Conservation (phyloP, 2,888 invertebrate genomes). For the Drosophila ustulata region DNA sequence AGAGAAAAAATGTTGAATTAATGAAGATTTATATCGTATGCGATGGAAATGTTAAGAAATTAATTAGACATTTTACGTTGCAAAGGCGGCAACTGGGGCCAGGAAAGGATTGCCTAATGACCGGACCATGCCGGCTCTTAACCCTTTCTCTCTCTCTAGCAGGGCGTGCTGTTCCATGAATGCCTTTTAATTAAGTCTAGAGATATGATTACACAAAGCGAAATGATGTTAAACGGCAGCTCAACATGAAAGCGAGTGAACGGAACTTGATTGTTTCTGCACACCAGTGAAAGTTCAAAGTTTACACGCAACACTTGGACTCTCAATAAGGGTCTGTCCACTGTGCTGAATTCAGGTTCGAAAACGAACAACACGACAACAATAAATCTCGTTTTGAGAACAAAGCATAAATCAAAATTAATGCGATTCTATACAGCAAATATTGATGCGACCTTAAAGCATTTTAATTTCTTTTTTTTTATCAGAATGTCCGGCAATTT, state of each 20-base stretch:
- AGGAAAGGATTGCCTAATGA: slow-evolving; percentile 49
- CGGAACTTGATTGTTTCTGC: slow-evolving; percentile 34
- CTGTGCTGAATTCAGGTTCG: not conserved
- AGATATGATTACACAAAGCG: slow-evolving; percentile 55
- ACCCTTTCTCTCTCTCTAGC: not conserved
- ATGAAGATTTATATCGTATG: slow-evolving; percentile 66
- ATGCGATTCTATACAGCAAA: slow-evolving; percentile 5
- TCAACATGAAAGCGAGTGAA: slow-evolving; percentile 45
- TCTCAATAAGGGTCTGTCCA: not conserved
- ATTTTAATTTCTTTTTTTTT: not conserved
- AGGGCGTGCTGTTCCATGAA: slow-evolving; percentile 24
- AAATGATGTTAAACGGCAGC: slow-evolving; percentile 41
- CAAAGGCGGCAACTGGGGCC: slow-evolving; percentile 9
- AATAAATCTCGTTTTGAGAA: slow-evolving; percentile 36
- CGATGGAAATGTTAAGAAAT: slow-evolving; percentile 62
- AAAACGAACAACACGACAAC: slow-evolving; percentile 3
- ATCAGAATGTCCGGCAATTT: slow-evolving; percentile 15
- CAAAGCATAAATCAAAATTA: slow-evolving; percentile 47
- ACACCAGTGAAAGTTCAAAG: slow-evolving; percentile 48
- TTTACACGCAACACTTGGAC: slow-evolving; percentile 44
- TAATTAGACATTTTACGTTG: slow-evolving; percentile 58
- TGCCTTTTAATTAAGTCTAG: slow-evolving; percentile 51
- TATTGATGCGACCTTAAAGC: slow-evolving; percentile 16
- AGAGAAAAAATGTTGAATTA: slow-evolving; percentile 59
- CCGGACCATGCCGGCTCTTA: not conserved